A percentile compares a stretch with the other conserved stretches of the same genome.
Evolutionary conservation across 2,888 invertebrate genomes (phyloP).

Genomic region (Eristalinus aeneus): DNA sequence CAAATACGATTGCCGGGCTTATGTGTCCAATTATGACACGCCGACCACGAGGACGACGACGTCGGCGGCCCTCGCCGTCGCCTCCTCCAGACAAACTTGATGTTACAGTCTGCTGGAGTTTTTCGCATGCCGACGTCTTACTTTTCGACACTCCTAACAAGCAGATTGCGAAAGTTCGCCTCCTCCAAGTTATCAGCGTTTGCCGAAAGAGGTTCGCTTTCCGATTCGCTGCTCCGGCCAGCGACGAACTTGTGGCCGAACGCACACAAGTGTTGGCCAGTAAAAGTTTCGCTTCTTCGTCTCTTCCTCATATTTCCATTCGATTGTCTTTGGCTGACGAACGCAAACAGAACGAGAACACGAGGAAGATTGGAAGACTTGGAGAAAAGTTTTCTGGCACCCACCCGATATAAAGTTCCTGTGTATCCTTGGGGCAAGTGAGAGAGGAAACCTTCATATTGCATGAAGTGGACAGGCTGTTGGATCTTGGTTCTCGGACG

Average conservation of each 20-base stretch:
- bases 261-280: constrained; percentile 29
- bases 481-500: neutral
- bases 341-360: neutral
- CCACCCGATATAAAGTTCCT: constrained; percentile 30
- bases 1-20: neutral
- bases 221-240: neutral
- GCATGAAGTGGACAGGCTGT: neutral
- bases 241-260: neutral
- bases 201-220: constrained; percentile 1
- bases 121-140: neutral
- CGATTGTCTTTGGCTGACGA: constrained; percentile 12
- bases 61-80: neutral
- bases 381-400: constrained; percentile 13
- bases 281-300: neutral
- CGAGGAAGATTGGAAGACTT: neutral
- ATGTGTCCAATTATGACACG: constrained; percentile 19
- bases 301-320: neutral
- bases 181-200: constrained; percentile 7
- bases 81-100: neutral
- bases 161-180: constrained; percentile 27
- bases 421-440: too few relatives aligned
- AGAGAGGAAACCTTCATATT: neutral
- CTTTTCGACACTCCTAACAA: constrained; percentile 25
- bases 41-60: neutral
- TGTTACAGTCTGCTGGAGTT: neutral